Percentiles rank a stretch among this genome's conserved stretches.
Conservation (phyloP, 1,140 invertebrate species). For the Orchestia grillus region DNA sequence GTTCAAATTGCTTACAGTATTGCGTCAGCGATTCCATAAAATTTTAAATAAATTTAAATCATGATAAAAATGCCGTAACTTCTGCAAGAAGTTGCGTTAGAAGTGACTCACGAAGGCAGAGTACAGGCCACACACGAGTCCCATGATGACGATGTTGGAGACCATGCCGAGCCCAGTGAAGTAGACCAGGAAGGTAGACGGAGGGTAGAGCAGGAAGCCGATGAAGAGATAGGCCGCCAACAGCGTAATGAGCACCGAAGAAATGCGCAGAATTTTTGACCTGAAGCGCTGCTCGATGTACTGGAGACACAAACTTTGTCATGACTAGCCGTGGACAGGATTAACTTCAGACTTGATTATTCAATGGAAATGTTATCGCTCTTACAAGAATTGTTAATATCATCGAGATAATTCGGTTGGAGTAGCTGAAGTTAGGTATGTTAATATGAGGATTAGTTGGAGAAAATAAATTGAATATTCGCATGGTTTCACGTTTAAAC, state of each 20-base stretch:
- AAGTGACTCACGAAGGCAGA: slow-evolving; percentile 80
- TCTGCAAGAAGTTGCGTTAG: background rate
- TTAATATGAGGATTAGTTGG: background rate
- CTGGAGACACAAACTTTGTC: slow-evolving; percentile 23
- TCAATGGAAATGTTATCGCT: background rate
- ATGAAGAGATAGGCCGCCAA: slow-evolving; percentile 79
- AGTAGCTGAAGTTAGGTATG: background rate
- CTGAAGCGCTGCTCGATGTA: slow-evolving; percentile 65
- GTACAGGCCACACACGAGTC: slow-evolving; percentile 93
- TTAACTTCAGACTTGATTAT: background rate
- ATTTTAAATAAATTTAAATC: too few species aligned
- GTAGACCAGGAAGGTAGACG: slow-evolving; percentile 90
- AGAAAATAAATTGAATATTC: background rate
- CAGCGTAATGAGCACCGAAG: slow-evolving; percentile 62
- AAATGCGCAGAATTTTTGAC: slow-evolving; percentile 60
- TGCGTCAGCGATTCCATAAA: too few species aligned
- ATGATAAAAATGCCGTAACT: background rate
- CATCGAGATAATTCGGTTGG: background rate
- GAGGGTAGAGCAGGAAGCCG: slow-evolving; percentile 92
- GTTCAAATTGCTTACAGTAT: too few species aligned
- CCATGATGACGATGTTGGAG: slow-evolving; percentile 87
- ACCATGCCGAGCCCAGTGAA: slow-evolving; percentile 85
- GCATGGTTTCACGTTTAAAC: background rate
- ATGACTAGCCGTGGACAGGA: background rate
- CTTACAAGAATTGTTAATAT: background rate